Base-by-base conservation (phyloP, 64 coral and sea anemone species). In the Montipora capricornis region DNA sequence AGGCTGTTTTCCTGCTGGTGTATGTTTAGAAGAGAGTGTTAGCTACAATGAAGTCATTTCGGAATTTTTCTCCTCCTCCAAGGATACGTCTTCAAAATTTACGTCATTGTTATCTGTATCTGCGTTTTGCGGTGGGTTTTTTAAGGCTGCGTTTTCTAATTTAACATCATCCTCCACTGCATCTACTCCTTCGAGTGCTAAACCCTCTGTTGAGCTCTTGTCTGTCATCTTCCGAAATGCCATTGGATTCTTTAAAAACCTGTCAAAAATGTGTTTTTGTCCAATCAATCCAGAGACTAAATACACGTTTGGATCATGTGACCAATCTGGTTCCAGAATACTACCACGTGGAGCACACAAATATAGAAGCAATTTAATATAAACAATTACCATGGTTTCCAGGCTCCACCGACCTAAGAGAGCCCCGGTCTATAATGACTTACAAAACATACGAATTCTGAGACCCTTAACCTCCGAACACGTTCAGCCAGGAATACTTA, bases 161-260 rank as follows among this genome's bases (percentile, higher is more conserved):
- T 73, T 22, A 4, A 86, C 64, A 20, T 86, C 66, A 8, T 69
- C 17, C 17, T 84, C 81, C 8, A 68, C 62, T 29, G 19, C 66
- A 48, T 86, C 62, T 13, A 64, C 17, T 22, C 8, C 82, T 51
- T 48, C 5, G 2, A 15, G 10, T 4, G 64, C 76, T 5, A 4
- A 8, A 16, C 46, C 76, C 19, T 49, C 45, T 17, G 76, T 49
- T 48, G 47, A 49, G 14, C 46, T 78, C 45, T 15, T 71, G 16
- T 86, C 82, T 49, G 82, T 86, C 82, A 86, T 86, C 66, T 71
- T 46, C 24, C 66, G 44, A 24, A 86, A 86, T 71, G 82, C 17
- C 64, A 50, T 8, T 44, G 82, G 82, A 16, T 86, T 29, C 82
- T 86, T 86, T 50, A 86, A 49, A 51, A 86, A 86, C 60, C 82